Evolutionary conservation across 2,797 vertebrate genomes (phyloP).

Genomic region (Spondyliosoma cantharus): DNA sequence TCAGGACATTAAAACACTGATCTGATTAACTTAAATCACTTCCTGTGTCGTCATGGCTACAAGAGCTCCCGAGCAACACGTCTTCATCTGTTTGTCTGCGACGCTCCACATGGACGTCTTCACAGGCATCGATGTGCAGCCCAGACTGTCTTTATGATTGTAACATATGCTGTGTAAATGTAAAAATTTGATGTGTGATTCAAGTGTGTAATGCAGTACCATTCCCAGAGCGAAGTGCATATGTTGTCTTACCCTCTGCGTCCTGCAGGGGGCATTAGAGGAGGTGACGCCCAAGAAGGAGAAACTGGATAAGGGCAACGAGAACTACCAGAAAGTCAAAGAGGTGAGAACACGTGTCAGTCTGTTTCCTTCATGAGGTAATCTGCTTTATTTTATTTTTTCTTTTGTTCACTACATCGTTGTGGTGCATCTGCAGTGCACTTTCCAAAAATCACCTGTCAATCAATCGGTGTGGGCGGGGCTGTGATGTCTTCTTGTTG

Average conservation of each 20-base stretch:
- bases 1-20: too few relatives aligned
- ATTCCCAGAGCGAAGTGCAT: conserved; percentile 37
- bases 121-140: not conserved
- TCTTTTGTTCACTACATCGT: conserved; percentile 45
- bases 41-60: not conserved
- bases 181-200: conserved; percentile 3
- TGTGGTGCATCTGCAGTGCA: conserved; percentile 23
- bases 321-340: conserved; percentile 95
- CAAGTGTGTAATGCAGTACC: conserved; percentile 1
- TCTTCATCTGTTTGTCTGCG: not conserved
- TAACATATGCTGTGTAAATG: not conserved
- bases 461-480: conserved; percentile 40
- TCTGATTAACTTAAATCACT: not conserved
- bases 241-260: conserved; percentile 55
- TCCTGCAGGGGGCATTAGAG: conserved; percentile 72
- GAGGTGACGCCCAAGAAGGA: conserved; percentile 76
- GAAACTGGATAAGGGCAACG: conserved; percentile 90
- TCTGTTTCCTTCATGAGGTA: not conserved
- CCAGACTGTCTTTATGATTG: not conserved
- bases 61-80: not conserved
- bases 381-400: not conserved
- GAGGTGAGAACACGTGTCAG: conserved; percentile 75
- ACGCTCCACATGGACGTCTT: not conserved
- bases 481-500: conserved; percentile 19
- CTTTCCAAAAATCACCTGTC: conserved; percentile 42